Percentiles rank a stretch among this genome's conserved stretches.
Conservation (phyloP, 1,140 invertebrate species). For the Drosophila lacertosa region DNA sequence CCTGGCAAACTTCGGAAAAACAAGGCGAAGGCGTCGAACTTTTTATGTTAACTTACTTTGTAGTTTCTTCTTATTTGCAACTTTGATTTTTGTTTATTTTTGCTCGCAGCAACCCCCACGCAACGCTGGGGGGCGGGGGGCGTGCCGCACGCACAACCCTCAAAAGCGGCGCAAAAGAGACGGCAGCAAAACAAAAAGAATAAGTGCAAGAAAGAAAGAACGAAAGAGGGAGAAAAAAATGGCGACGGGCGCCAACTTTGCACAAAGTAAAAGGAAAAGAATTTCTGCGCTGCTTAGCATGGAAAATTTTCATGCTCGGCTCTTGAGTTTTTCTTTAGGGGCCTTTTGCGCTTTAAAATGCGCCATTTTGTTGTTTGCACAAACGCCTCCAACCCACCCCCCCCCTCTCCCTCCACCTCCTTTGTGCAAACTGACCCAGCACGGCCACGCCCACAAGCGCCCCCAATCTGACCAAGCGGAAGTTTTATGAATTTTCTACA, state of each 20-base stretch:
- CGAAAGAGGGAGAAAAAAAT: slow-evolving; percentile 38
- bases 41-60: slow-evolving; percentile 82
- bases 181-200: neutral
- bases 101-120: slow-evolving; percentile 53
- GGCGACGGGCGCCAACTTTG: slow-evolving; percentile 45
- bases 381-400: slow-evolving; percentile 30
- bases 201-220: neutral
- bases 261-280: slow-evolving; percentile 43
- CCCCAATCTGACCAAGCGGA: slow-evolving; percentile 62
- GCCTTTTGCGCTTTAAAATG: slow-evolving; percentile 72
- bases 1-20: slow-evolving; percentile 71
- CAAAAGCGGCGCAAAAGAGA: slow-evolving; percentile 13
- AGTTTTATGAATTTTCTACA: slow-evolving; percentile 81
- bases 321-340: slow-evolving; percentile 31
- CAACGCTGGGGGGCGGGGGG: slow-evolving; percentile 20
- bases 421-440: slow-evolving; percentile 34
- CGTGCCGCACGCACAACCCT: slow-evolving; percentile 31
- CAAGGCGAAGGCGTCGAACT: slow-evolving; percentile 75
- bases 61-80: slow-evolving; percentile 83
- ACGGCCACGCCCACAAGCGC: slow-evolving; percentile 30
- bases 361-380: slow-evolving; percentile 79
- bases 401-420: neutral
- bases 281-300: slow-evolving; percentile 52
- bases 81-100: slow-evolving; percentile 83
- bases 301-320: slow-evolving; percentile 37